These are phyloP conservation scores for Potamilus streckersoni DNA, from an alignment of 1,140 invertebrate species.

Conservation along the genomic window DNA sequence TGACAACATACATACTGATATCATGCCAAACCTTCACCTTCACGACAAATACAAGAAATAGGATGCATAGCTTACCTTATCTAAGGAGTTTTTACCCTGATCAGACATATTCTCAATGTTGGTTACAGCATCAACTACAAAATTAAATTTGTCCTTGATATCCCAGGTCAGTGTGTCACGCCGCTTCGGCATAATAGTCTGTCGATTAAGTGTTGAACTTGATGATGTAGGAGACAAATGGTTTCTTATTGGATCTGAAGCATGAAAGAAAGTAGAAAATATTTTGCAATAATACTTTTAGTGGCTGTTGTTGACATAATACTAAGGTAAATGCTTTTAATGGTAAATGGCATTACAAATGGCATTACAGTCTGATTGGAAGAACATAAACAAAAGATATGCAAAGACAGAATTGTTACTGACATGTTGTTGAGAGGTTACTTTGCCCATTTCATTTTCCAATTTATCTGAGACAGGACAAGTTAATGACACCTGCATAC, in stretches of 20 bases:
- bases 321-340: background rate
- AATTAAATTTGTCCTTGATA: constrained; percentile 21
- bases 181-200: background rate
- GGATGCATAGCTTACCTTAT: constrained; percentile 13
- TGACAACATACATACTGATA: no score
- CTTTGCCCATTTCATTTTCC: no score
- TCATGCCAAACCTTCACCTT: no score
- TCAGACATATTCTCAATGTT: constrained; percentile 27
- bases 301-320: background rate
- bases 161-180: constrained; percentile 20
- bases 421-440: no score
- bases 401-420: no score
- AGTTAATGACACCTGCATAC: no score
- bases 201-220: constrained; percentile 1
- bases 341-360: background rate
- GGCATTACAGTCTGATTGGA: no score
- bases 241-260: background rate
- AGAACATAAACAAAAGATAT: no score
- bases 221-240: background rate
- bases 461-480: no score
- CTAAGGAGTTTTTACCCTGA: constrained; percentile 20
- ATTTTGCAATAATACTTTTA: background rate
- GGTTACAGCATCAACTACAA: constrained; percentile 11
- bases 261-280: background rate
- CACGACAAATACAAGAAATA: no score